Conservation (phyloP, 2,797 vertebrate species). For the Mycteria americana region DNA sequence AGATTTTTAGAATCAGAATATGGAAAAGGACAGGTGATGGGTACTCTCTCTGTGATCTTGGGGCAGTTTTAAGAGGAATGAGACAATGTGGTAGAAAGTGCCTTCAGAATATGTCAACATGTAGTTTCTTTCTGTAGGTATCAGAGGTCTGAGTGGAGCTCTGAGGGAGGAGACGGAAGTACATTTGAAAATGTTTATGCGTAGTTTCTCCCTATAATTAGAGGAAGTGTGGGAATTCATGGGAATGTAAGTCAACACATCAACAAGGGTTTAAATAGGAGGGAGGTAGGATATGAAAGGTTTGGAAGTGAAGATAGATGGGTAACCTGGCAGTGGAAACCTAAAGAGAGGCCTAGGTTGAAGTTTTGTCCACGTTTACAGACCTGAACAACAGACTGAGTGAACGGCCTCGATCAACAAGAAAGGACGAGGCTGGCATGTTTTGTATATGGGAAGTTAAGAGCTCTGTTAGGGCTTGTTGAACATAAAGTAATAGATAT, state of each 20-base stretch:
- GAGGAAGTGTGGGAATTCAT: background rate
- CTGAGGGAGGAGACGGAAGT: background rate
- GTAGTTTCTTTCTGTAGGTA: background rate
- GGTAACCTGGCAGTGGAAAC: background rate
- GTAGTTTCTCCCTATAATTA: background rate
- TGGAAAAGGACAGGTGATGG: background rate
- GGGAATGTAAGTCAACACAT: background rate
- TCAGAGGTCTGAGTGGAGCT: background rate
- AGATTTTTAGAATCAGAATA: background rate
- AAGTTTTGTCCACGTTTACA: background rate
- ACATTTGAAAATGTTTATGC: background rate
- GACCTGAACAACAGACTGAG: background rate
- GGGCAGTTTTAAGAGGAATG: background rate
- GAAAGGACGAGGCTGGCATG: background rate
- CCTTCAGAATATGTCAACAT: background rate
- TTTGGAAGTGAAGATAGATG: background rate
- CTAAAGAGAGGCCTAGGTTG: background rate
- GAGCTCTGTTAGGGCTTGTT: background rate
- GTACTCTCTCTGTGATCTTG: background rate
- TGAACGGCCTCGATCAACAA: background rate
- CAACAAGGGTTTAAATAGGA: background rate
- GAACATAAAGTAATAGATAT: background rate
- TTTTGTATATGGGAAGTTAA: background rate
- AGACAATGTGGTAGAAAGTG: background rate
- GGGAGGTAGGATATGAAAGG: background rate